These are phyloP conservation scores for Limnodromus scolopaceus DNA, from an alignment of 2,797 vertebrate genomes.

Conservation along the genomic window DNA sequence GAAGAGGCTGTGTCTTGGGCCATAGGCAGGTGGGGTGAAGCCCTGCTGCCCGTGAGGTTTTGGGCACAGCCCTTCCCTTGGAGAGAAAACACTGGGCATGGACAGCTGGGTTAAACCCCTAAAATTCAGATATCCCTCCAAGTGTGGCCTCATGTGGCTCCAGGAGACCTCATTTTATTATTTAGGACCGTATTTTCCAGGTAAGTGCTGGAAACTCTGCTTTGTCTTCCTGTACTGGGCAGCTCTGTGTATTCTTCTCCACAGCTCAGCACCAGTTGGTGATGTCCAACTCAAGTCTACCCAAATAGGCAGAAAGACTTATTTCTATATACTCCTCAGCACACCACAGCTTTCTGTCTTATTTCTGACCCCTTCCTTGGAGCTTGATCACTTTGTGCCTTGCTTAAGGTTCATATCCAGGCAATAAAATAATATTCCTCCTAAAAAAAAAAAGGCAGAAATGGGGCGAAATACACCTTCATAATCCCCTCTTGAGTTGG, in stretches of 20 bases:
- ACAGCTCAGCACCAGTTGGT: neutral
- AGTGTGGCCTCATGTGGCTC: neutral
- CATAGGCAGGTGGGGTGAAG: neutral
- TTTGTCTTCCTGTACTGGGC: neutral
- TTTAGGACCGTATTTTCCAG: neutral
- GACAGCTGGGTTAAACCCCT: neutral
- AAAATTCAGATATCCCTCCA: neutral
- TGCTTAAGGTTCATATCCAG: neutral
- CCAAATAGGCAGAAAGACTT: neutral
- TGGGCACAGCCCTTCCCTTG: neutral
- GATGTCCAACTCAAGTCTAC: neutral
- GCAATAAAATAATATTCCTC: neutral
- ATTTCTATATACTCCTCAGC: neutral
- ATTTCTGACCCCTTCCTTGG: neutral
- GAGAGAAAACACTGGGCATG: neutral
- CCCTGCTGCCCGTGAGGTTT: accelerated
- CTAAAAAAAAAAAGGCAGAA: neutral
- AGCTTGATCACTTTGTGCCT: neutral
- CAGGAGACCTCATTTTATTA: neutral
- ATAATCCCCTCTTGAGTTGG: neutral
- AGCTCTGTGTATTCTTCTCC: neutral
- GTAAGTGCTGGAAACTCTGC: neutral
- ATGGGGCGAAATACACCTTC: neutral
- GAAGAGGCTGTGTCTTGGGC: neutral
- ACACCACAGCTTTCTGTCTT: neutral